Evolutionary conservation across 1,140 invertebrate genomes (phyloP).

Genomic region (Pseudomyrmex concolor): DNA sequence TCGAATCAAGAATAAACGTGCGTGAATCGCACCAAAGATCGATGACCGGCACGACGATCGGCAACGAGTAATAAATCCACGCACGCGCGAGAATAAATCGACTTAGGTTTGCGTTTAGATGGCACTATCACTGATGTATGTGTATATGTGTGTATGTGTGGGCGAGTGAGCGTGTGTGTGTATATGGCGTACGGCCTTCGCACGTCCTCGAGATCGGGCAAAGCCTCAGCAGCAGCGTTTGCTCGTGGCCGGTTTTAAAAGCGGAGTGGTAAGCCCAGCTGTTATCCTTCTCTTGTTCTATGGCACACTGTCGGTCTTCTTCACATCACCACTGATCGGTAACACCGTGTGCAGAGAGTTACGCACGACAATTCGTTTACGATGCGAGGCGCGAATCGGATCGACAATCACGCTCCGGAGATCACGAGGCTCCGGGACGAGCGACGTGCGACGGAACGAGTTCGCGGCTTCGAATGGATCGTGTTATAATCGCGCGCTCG

Average conservation of each 20-base stretch:
- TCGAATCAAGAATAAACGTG: too few relatives aligned
- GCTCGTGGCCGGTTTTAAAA: not conserved
- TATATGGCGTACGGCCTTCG: constrained; percentile 44
- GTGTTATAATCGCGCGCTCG: constrained; percentile 52
- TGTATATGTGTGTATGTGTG: not conserved
- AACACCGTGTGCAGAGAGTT: not conserved
- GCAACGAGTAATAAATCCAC: not conserved
- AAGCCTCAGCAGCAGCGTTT: not conserved
- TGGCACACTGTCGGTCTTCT: constrained; percentile 3
- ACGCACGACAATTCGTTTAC: not conserved
- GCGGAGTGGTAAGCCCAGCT: too few relatives aligned
- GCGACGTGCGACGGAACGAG: not conserved
- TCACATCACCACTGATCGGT: constrained; percentile 14
- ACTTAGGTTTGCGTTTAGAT: constrained; percentile 2
- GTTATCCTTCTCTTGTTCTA: not conserved
- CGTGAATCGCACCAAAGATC: not conserved
- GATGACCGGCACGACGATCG: constrained; percentile 20
- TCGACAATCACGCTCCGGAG: constrained; percentile 34
- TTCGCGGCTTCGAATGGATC: constrained; percentile 38
- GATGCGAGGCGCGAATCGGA: constrained; percentile 15
- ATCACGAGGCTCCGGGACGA: constrained; percentile 7
- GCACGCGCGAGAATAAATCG: not conserved
- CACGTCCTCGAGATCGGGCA: constrained; percentile 31
- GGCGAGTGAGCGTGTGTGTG: not conserved
- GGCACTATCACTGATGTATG: constrained; percentile 23